A percentile compares a stretch with the other conserved stretches of the same genome.
These are phyloP conservation scores for Melanocharis versteri DNA, from an alignment of 2,113 vertebrate species.

Conservation along the genomic window DNA sequence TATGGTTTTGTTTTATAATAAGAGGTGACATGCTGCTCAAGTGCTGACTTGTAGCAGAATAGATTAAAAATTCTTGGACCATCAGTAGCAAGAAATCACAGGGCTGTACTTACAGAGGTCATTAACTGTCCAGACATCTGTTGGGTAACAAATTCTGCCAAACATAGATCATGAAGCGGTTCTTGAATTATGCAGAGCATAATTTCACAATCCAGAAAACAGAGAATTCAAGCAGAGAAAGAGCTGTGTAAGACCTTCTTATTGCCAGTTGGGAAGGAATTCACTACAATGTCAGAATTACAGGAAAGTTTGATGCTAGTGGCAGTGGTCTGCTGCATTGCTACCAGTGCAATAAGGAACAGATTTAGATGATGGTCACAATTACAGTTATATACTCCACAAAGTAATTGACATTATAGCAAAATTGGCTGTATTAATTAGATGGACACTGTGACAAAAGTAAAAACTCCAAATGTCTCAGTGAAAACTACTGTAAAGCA, in stretches of 20 bases:
- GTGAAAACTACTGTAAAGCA: background rate
- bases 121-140: conserved; percentile 57
- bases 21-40: background rate
- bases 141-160: conserved; percentile 57
- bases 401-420: background rate
- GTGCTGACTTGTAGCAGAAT: conserved; percentile 1
- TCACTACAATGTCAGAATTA: background rate
- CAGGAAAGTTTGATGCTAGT: background rate
- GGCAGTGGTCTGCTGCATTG: background rate
- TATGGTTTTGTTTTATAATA: background rate
- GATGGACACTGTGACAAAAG: background rate
- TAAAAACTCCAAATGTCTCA: background rate
- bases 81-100: conserved; percentile 41
- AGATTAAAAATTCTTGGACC: conserved; percentile 36
- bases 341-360: background rate
- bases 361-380: background rate
- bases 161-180: background rate
- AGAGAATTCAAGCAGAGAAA: conserved; percentile 46
- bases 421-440: background rate
- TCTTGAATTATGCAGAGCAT: conserved; percentile 51
- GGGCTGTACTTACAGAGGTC: conserved; percentile 35
- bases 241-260: background rate
- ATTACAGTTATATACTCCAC: background rate
- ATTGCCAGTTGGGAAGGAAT: conserved; percentile 2
- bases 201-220: conserved; percentile 59